phyloP scores from a whole-genome alignment of 2,113 vertebrate species.

The Setophaga coronata region DNA sequence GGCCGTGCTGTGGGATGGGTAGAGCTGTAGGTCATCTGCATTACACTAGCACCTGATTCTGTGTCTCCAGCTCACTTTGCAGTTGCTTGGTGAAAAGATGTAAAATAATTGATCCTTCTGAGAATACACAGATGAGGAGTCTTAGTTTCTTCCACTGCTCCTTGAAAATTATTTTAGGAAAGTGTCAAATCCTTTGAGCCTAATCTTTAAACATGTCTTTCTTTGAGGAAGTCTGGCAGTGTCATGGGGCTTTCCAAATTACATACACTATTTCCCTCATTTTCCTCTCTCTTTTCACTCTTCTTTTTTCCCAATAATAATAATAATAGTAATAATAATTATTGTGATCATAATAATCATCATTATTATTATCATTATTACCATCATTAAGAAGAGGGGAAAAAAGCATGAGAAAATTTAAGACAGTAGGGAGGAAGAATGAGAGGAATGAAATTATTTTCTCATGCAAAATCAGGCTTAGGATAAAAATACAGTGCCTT shows the following conservation, averaged over 20 bases:
- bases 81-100: neutral
- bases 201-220: neutral
- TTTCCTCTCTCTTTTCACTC: neutral
- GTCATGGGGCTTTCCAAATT: neutral
- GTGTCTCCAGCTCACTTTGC: neutral
- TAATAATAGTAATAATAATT: rapidly evolving
- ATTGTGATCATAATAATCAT: rapidly evolving
- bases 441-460: neutral
- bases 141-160: slow-evolving; percentile 8
- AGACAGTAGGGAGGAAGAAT: neutral
- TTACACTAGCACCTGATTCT: neutral
- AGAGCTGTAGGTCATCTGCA: slow-evolving; percentile 34
- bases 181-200: neutral
- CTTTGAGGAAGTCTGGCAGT: neutral
- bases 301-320: neutral
- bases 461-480: neutral
- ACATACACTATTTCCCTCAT: neutral
- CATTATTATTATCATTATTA: neutral
- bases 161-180: neutral
- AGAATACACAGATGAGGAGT: neutral
- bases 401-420: neutral
- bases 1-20: slow-evolving; percentile 23
- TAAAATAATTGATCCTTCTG: slow-evolving; percentile 12
- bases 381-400: neutral
- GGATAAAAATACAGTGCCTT: neutral